These are phyloP conservation scores for Oophaga sylvatica DNA, from an alignment of 2,797 vertebrate genomes.

Conservation along the genomic window DNA sequence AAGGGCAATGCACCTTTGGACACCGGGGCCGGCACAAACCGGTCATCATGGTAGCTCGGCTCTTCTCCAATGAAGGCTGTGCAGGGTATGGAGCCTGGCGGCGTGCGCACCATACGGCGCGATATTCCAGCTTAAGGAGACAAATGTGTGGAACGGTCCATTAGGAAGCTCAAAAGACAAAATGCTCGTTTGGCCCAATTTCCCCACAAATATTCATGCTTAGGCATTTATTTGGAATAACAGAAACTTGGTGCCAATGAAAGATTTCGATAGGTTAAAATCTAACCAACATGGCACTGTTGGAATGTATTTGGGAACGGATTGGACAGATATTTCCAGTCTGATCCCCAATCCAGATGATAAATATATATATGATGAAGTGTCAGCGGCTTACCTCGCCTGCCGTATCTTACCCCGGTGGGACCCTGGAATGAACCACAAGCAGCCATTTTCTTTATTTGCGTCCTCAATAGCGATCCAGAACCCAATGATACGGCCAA, in stretches of 20 bases:
- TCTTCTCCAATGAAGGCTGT: constrained; percentile 85
- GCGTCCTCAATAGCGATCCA: constrained; percentile 94
- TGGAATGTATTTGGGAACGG: no score
- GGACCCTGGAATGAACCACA: constrained; percentile 94
- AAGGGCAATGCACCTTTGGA: constrained; percentile 80
- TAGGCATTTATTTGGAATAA: no score
- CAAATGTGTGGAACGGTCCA: not conserved
- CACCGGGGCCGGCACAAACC: constrained; percentile 82
- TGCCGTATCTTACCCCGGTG: constrained; percentile 79
- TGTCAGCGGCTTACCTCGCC: no score
- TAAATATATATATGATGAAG: no score
- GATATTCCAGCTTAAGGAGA: constrained; percentile 78
- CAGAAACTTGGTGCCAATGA: no score
- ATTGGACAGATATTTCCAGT: no score
- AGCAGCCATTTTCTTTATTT: constrained; percentile 84
- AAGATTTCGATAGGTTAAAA: no score
- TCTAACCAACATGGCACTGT: no score
- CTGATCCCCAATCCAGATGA: no score
- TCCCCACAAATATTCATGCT: no score
- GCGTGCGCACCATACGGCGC: constrained; percentile 85
- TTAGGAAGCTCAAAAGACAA: no score
- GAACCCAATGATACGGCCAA: constrained; percentile 84
- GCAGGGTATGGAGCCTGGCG: constrained; percentile 73
- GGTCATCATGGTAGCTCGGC: constrained; percentile 69
- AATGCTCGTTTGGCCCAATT: no score